These are phyloP conservation scores for Acrossocheilus wenchowensis DNA, from an alignment of 2,797 vertebrate species.

Conservation along the genomic window DNA sequence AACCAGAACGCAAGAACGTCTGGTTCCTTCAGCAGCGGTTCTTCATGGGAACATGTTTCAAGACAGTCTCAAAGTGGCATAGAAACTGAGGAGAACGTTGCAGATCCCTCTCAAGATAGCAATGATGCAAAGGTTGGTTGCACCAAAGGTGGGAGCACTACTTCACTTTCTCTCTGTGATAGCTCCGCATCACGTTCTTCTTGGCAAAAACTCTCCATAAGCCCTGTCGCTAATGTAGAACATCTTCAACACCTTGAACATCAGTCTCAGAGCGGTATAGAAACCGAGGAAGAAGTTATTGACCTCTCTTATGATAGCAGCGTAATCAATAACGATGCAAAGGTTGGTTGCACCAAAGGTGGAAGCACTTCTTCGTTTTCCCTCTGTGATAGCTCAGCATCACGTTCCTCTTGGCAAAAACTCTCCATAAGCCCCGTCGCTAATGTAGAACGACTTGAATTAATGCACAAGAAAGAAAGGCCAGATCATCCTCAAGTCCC, in stretches of 20 bases:
- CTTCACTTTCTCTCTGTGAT: background rate
- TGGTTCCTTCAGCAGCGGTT: slow-evolving; percentile 61
- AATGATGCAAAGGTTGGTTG: background rate
- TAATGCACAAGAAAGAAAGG: background rate
- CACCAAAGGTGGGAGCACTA: background rate
- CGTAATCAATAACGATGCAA: background rate
- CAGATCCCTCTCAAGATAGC: too few relatives aligned
- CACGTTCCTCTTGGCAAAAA: slow-evolving; percentile 80
- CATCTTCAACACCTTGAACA: slow-evolving; percentile 39
- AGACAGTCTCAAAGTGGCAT: background rate
- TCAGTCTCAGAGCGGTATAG: background rate
- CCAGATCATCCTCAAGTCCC: background rate
- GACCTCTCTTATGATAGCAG: too few relatives aligned
- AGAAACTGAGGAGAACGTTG: slow-evolving; percentile 6
- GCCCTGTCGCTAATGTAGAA: slow-evolving; percentile 55
- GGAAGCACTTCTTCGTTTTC: slow-evolving; percentile 19
- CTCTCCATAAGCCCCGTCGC: slow-evolving; percentile 65
- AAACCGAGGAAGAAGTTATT: background rate
- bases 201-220: slow-evolving; percentile 77
- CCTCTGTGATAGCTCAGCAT: slow-evolving; percentile 65
- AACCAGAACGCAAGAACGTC: background rate
- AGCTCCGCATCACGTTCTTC: slow-evolving; percentile 76
- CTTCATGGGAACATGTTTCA: slow-evolving; percentile 81
- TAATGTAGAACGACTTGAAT: slow-evolving; percentile 49
- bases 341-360: background rate